These are phyloP conservation scores for Pentamera pediparva DNA, from an alignment of 53 echinoderm and acorn worm genomes.

Conservation along the genomic window DNA sequence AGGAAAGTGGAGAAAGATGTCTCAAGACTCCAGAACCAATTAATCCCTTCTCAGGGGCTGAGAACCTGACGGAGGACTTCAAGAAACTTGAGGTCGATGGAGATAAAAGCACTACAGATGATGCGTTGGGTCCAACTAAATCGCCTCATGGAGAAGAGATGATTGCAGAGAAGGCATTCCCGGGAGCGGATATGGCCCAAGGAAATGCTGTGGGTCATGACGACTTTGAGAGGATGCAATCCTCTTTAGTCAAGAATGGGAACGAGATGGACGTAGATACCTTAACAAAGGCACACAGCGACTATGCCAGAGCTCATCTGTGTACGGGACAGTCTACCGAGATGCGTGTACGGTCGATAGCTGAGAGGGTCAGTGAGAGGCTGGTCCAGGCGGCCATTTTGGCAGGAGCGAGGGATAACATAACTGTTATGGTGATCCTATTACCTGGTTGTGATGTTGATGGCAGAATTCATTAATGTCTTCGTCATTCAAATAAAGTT, in stretches of 20 bases:
- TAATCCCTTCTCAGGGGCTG: no score
- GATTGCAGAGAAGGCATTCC: not conserved
- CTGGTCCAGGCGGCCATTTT: slow-evolving; percentile 85
- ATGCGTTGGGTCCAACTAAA: not conserved
- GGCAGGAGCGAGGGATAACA: slow-evolving; percentile 87
- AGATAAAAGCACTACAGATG: not conserved
- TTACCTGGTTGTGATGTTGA: slow-evolving; percentile 65
- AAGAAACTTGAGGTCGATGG: not conserved
- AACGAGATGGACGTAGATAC: slow-evolving; percentile 94
- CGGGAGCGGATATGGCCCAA: not conserved
- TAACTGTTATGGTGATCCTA: slow-evolving; percentile 86
- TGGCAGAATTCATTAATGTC: not conserved
- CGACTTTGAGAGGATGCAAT: slow-evolving; percentile 93
- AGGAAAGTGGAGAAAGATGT: no score
- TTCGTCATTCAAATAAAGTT: not conserved
- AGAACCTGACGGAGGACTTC: no score
- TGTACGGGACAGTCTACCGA: slow-evolving; percentile 40
- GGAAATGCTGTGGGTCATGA: slow-evolving; percentile 42
- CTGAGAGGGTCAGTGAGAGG: slow-evolving; percentile 75
- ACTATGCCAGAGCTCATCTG: slow-evolving; percentile 83
- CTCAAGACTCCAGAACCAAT: no score
- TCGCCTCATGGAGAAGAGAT: not conserved
- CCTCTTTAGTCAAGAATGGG: slow-evolving; percentile 71
- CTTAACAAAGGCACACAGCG: slow-evolving; percentile 80
- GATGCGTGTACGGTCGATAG: slow-evolving; percentile 59